Base-by-base conservation (phyloP, 1,140 invertebrate species). In the Magallana gigas region DNA sequence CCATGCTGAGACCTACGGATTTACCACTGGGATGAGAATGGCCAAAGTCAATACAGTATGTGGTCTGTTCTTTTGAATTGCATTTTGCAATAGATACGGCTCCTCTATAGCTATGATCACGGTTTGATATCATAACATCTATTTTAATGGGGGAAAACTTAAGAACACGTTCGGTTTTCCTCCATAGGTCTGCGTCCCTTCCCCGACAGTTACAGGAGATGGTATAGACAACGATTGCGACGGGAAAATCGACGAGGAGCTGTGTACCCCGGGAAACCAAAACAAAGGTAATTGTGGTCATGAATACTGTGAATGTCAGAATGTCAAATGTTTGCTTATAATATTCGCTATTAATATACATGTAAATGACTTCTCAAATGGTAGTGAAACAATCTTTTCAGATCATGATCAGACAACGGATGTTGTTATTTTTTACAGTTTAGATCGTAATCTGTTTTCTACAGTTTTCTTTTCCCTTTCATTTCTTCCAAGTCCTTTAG, bases 11-110 rank as follows among this genome's bases (percentile, higher is more conserved):
- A 68, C 90, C 11, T 91, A 89, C 80, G 88, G 88, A 1, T 90
- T 89, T 87, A 84, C 90, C 0, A 87, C 88, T 11, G 90, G 90
- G 9, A 87, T 88, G 85, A 83, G 89, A 60, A 57, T 90, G 83
- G 89, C 88, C 1, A 76, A 85, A 64, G 83, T 90, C 48, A 88
- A 88, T 64, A 18, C 71, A 23, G 87, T 90, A 88, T 64, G 87
- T 83, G 12, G 29, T 71, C 16, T 64, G 8, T 23, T 18, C n/a
- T 64, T n/a, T 8, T n/a, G 11, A n/a, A n/a, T n/a, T 14, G 14
- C 62, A 64, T 64, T 64, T 64, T 3, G 0, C 1, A n/a, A 8
- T 16, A 68, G n/a, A 8, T 5, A 9, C n/a, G 4, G 4, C 23
- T 16, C 0, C n/a, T n/a, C n/a, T n/a, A n/a, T n/a, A n/a, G n/a